Evolutionary conservation across 1,140 invertebrate species (phyloP).

Genomic region (Asbolus verrucosus): DNA sequence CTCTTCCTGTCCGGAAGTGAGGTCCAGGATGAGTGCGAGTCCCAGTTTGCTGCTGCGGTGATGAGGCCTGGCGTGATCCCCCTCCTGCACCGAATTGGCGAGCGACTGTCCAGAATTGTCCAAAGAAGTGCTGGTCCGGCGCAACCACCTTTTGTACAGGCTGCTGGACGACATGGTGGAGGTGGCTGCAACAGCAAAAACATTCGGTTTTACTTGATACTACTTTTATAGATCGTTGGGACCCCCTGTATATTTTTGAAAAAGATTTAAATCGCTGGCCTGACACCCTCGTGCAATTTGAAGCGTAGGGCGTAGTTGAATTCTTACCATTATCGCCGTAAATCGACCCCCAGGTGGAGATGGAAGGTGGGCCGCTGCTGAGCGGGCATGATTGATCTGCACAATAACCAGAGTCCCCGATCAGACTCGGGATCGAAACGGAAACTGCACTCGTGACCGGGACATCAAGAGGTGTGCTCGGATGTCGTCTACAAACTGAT

Average conservation of each 20-base stretch:
- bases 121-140: slow-evolving; percentile 56
- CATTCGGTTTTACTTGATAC: too few species aligned
- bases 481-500: slow-evolving; percentile 51
- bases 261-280: too few species aligned
- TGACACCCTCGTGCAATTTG: too few species aligned
- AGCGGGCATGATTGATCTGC: slow-evolving; percentile 55
- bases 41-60: slow-evolving; percentile 69
- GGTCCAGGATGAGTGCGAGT: slow-evolving; percentile 69
- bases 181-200: slow-evolving; percentile 24
- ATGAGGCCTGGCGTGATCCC: slow-evolving; percentile 47
- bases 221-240: too few species aligned
- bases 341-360: slow-evolving; percentile 9
- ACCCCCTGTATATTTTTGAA: too few species aligned
- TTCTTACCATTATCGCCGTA: slow-evolving; percentile 12
- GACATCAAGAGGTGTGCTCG: slow-evolving; percentile 58
- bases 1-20: slow-evolving; percentile 66
- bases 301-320: too few species aligned
- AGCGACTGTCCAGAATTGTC: slow-evolving; percentile 51
- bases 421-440: slow-evolving; percentile 52
- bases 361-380: slow-evolving; percentile 42
- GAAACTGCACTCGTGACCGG: slow-evolving; percentile 46
- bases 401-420: slow-evolving; percentile 60
- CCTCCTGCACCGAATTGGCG: slow-evolving; percentile 44
- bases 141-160: slow-evolving; percentile 56
- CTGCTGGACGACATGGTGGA: slow-evolving; percentile 51